Percentiles rank a stretch among this genome's conserved stretches.
These are phyloP conservation scores for Volucella inanis DNA, from an alignment of 2,888 invertebrate genomes.

Conservation along the genomic window DNA sequence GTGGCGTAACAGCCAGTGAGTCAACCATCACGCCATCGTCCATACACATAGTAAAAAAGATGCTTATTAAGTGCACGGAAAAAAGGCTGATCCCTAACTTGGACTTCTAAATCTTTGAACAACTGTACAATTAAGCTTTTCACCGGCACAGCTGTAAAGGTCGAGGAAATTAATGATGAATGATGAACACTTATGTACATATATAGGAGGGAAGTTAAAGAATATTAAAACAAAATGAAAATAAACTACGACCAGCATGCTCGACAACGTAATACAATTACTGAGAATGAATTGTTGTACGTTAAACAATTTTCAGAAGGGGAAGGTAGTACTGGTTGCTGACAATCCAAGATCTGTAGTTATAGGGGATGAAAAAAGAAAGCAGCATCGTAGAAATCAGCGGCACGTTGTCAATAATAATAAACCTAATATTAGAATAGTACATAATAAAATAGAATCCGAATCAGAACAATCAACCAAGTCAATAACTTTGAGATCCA, in stretches of 20 bases:
- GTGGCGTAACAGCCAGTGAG: no score
- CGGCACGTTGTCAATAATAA: constrained; percentile 23
- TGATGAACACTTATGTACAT: no score
- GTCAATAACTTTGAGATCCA: constrained; percentile 30
- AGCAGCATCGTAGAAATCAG: constrained; percentile 26
- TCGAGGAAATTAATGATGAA: no score
- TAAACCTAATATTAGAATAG: not conserved
- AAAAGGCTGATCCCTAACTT: no score
- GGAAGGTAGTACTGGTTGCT: constrained; percentile 10
- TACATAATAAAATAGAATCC: not conserved
- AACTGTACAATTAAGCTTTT: no score
- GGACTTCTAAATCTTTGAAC: no score
- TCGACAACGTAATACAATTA: constrained; percentile 13
- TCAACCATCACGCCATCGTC: no score
- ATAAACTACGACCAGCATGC: not conserved
- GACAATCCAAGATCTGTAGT: constrained; percentile 27
- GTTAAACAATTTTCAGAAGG: constrained; percentile 9
- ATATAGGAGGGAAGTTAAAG: no score
- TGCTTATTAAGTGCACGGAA: no score
- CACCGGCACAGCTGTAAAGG: no score
- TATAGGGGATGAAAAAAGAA: constrained; percentile 20
- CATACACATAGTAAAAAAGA: no score
- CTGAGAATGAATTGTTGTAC: not conserved
- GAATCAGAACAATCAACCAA: constrained; percentile 15
- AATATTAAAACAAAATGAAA: no score